Evolutionary conservation across 2,888 invertebrate genomes (phyloP), one percentile per base, ranked within the genome.

Genomic region (Orthosia gracilis): DNA sequence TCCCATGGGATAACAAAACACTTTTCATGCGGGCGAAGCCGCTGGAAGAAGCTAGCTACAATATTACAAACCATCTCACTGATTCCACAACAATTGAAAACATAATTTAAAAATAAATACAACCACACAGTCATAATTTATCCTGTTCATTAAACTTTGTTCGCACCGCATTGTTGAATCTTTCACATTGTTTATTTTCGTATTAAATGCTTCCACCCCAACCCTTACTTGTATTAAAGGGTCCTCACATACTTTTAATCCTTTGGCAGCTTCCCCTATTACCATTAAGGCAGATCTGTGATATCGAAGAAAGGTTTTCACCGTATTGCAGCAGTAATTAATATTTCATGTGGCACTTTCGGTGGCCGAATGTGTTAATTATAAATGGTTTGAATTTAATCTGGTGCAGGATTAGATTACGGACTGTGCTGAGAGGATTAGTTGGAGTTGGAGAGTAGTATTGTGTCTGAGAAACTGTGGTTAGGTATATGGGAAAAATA

Each of bases 191-290:
- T 89, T 84, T 89, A 85, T 85, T 86, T 85, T 86, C 73, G 68
- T 85, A 83, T 79, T 86, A 86, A 77, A n/a, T n/a, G n/a, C n/a
- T 83, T 82, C 55, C 74, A 71, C 67, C 71, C 76, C 61, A 45
- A 76, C 85, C 86, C 81, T 83, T 86, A 87, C 55, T 87, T 87
- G 85, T 88, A 80, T 87, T 75, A 71, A 82, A 76, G 76, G 83
- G 76, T 69, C 74, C 79, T 83, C 76, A 83, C 85, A 88, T 83
- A 87, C 87, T 88, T 90, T 89, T 90, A 89, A 91, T 89, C 88
- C 90, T 87, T 85, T 87, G 73, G 85, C 78, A 86, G 89, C 83
- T 89, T 85, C 74, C 66, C 88, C 84, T 85, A 88, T 90, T 89
- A 89, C 85, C 89, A 87, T 89, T 89, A 91, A 80, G 80, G 82